Evolutionary conservation across 2,113 vertebrate genomes (phyloP).

Genomic region (Mustelus asterias): DNA sequence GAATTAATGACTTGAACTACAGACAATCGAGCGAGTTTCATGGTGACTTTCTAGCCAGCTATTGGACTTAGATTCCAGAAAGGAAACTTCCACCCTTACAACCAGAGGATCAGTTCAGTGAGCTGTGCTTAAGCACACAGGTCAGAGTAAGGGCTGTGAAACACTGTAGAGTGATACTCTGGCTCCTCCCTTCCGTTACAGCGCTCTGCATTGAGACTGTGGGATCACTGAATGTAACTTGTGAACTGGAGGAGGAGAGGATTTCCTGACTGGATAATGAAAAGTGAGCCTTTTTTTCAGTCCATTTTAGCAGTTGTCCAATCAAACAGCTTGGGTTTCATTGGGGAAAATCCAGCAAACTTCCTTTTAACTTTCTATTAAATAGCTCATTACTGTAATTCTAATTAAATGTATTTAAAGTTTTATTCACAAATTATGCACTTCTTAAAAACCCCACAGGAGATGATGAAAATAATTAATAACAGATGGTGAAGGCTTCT

Average conservation of each 20-base stretch:
- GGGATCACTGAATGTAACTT: neutral
- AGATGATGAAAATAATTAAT: slow-evolving; percentile 21
- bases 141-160: neutral
- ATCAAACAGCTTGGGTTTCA: neutral
- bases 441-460: neutral
- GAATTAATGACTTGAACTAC: too few relatives aligned
- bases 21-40: too few relatives aligned
- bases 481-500: neutral
- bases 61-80: too few relatives aligned
- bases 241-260: neutral
- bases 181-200: neutral
- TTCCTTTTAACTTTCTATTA: neutral
- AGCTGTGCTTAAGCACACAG: neutral
- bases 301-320: neutral
- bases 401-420: slow-evolving; percentile 5
- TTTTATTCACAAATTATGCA: neutral
- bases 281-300: neutral
- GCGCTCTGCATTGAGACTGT: neutral
- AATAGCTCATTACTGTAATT: neutral
- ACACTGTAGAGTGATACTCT: neutral
- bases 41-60: too few relatives aligned
- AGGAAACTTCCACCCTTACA: too few relatives aligned
- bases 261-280: neutral
- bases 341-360: neutral
- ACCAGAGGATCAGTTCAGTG: neutral